phyloP scores from a whole-genome alignment of 2,797 vertebrate genomes.

The Odontamblyopus rebecca region DNA sequence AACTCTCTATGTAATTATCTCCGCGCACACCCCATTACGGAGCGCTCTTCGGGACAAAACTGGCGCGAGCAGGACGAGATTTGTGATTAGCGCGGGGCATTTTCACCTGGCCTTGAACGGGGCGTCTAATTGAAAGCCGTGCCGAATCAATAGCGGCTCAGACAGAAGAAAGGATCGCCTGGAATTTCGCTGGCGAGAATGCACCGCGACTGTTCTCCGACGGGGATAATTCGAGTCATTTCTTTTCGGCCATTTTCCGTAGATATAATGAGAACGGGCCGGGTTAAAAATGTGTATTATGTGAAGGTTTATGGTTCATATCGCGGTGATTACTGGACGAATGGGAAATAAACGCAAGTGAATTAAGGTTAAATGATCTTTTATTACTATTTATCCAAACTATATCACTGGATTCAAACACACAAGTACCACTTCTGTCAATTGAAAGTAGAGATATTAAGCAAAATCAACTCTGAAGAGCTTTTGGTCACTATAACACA shows the following conservation, averaged over 20 bases:
- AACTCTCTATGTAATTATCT: slow-evolving; percentile 9
- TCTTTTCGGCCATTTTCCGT: slow-evolving; percentile 17
- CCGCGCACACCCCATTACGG: slow-evolving; percentile 2
- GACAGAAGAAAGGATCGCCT: slow-evolving; percentile 21
- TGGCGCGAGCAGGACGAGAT: slow-evolving; percentile 4
- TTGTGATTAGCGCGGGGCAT: slow-evolving; percentile 23
- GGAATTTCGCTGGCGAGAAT: slow-evolving; percentile 30
- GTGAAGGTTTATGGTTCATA: too few species aligned
- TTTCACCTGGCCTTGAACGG: slow-evolving; percentile 25
- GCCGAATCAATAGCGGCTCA: slow-evolving; percentile 27
- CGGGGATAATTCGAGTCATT: background rate
- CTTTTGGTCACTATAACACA: too few species aligned
- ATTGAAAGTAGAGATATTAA: too few species aligned
- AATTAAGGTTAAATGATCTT: too few species aligned
- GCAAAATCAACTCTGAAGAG: too few species aligned
- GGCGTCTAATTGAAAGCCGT: slow-evolving; percentile 43
- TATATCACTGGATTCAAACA: too few species aligned
- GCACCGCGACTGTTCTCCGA: slow-evolving; percentile 15
- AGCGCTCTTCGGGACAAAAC: slow-evolving; percentile 20
- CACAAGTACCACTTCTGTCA: too few species aligned
- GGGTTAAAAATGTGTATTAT: slow-evolving; percentile 10
- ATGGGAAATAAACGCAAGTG: background rate
- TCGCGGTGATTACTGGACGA: background rate
- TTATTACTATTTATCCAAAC: too few species aligned
- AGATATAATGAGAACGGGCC: slow-evolving; percentile 59